These are phyloP conservation scores for Brachionus manjavacas DNA, from an alignment of 1,140 invertebrate genomes.

Conservation along the genomic window DNA sequence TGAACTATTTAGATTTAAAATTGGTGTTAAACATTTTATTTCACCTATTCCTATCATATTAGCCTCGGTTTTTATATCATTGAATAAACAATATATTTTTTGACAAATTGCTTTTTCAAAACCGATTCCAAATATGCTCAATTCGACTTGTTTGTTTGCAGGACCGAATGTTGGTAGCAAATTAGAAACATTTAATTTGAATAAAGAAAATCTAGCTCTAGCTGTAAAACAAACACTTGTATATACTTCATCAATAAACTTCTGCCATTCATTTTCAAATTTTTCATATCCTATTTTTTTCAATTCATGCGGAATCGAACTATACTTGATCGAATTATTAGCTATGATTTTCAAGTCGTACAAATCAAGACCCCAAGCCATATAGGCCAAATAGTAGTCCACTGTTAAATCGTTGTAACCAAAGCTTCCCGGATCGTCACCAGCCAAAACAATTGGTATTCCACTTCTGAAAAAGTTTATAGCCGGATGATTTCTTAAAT, in stretches of 20 bases:
- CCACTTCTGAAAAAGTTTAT: slow-evolving; percentile 46
- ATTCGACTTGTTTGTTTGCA: neutral
- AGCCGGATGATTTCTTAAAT: slow-evolving; percentile 48
- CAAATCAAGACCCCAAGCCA: slow-evolving; percentile 47
- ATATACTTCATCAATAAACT: slow-evolving; percentile 44
- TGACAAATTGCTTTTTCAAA: slow-evolving; percentile 21
- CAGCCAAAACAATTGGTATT: slow-evolving; percentile 47
- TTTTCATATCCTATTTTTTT: slow-evolving; percentile 45
- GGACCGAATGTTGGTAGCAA: slow-evolving; percentile 2
- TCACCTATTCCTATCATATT: neutral
- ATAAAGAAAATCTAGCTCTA: neutral
- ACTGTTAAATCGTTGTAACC: slow-evolving; percentile 48
- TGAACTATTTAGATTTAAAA: neutral
- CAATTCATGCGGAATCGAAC: slow-evolving; percentile 44
- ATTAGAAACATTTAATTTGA: neutral
- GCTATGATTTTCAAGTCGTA: slow-evolving; percentile 46
- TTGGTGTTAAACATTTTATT: slow-evolving; percentile 3
- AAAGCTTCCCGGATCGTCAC: slow-evolving; percentile 47
- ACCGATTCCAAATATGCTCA: neutral
- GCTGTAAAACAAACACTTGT: slow-evolving; percentile 43
- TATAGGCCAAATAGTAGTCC: slow-evolving; percentile 48
- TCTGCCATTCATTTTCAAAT: slow-evolving; percentile 44
- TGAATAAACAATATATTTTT: neutral
- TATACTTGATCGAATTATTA: slow-evolving; percentile 46
- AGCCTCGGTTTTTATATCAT: neutral